Base-by-base conservation (phyloP, 2,797 vertebrate species). In the Darevskia mixta region DNA sequence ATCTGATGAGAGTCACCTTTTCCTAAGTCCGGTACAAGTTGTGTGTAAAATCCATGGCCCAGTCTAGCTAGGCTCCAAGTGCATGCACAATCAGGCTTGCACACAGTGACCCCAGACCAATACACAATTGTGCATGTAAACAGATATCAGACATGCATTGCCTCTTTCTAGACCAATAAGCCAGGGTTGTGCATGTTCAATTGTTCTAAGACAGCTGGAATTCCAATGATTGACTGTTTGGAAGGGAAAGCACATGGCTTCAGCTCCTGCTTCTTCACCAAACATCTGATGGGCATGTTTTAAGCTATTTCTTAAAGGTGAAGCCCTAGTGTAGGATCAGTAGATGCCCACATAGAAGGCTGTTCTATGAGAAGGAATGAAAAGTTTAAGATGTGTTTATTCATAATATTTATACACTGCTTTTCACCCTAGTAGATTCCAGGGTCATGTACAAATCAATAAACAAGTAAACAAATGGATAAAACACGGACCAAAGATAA, bases 11-110 rank as follows among this genome's bases (percentile, higher is more conserved):
- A 38, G 71, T 29, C 17, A 69, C 29, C 15, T 18, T 43, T 43
- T 71, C n/a, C 5, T 72, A 45, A 87, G 66, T 58, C 15, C 18
- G 78, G 32, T 18, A 69, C 61, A 69, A 29, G 1, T 55, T 38
- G 77, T 67, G 41, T 87, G 32, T 45, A 83, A 71, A 88, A 79
- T 83, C 27, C 27, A 58, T 38, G 69, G 49, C 35, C 43, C 18
- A 69, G 6, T 43, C 8, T 13, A 67, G 8, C 15, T 43, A 49
- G 17, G 7, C 13, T 15, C 13, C 5, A 82, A 29, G 43, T 2
- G 11, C 25, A 43, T 71, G 20, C 18, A 25, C 29, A 82, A 67
- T 10, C 3, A 82, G 58, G 20, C 41, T 64, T 64, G 71, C 29
- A 75, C 58, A 38, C 15, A 45, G 17, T 55, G 43, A 49, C 17